Base-by-base conservation (phyloP, 92 coral and sea anemone genomes). In the Epizoanthus ramosus region DNA sequence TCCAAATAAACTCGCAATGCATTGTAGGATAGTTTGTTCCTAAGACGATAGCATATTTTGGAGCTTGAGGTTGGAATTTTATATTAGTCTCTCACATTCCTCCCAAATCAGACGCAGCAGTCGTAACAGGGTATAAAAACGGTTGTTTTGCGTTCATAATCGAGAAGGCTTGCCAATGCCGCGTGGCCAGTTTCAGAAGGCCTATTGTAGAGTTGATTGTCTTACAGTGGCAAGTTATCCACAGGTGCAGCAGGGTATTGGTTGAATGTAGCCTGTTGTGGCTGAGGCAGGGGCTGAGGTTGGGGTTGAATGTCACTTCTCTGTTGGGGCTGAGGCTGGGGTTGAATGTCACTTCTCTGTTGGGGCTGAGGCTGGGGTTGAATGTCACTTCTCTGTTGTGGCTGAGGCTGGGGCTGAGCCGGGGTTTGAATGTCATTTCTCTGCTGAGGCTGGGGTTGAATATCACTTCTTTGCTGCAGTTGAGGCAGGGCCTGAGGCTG, bases 301-400 rank as follows among this genome's bases (percentile, higher is more conserved):
- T 69, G 59, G 43, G 77, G 64, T 37, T 86, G 91, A 74, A 89
- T 85, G 73, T n/a, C n/a, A n/a, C n/a, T n/a, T n/a, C n/a, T n/a
- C n/a, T n/a, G n/a, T n/a, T 57, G 57, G 31, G 58, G 41, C 37
- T 57, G 37, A 15, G 87, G 70, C 45, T 69, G 59, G 43, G 77
- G 64, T 37, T 86, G 91, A 74, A 89, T 85, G 73, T n/a, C n/a
- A n/a, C n/a, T n/a, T n/a, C n/a, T n/a, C n/a, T n/a, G n/a, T n/a
- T 57, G 85, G 2, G 13, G 2, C 43, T 37, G 37, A 16, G 87
- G 70, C 28, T 69, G 60, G 43, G 79, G 65, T 39, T 86, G 91
- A 74, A 89, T 85, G 73, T 73, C 80, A 69, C 87, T 89, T 75
- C 87, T 63, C 61, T 77, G 91, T 45, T 80, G 85, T 5, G 13